Base-by-base conservation (phyloP, 2,888 invertebrate species). In the Nesidiocoris tenuis region DNA sequence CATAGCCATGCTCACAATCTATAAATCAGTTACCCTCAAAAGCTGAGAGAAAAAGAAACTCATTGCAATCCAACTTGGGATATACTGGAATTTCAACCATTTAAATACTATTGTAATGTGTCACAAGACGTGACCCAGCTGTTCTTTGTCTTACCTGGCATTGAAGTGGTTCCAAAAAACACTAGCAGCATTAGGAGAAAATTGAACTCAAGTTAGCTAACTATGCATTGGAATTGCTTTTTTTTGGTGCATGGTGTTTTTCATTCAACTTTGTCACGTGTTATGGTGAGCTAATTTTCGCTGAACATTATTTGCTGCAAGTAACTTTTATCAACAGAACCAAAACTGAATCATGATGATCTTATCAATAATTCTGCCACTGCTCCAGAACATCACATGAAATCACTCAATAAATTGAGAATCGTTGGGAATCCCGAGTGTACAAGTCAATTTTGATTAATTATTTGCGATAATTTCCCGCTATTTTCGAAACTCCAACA, bases 111-210 rank as follows among this genome's bases (percentile, higher is more conserved):
- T 70, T 25, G 24, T 61, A 61, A 54, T 25, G 65, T 61, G 56
- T 67, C 63, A 59, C 56, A 67, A 77, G 67, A 71, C 57, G 71
- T 75, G 61, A 65, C 77, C 76, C 72, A 74, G 19, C 74, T 22
- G 19, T 74, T 65, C 39, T 54, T 79, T 22, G 57, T 78, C 95
- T 95, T 95, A 96, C 96, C 96, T 95, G 90, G 94, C 92, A 87
- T 95, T 95, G 93, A 96, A 95, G 93, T 95, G 94, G 90, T 94
- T 95, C 96, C 95, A 95, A 92, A 95, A 95, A 89, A 95, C 92
- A 94, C 95, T 96, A 77, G 80, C 80, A 80, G 79, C 81, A 79
- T 79, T 79, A 81, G 80, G 79, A 80, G 79, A 79, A 77, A 72
- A 72, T 72, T 72, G 19, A 72, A 72, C 57, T 61, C 72, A 25